Conservation (phyloP, 2,113 vertebrate genomes). For the Ivindomyrus marchei region DNA sequence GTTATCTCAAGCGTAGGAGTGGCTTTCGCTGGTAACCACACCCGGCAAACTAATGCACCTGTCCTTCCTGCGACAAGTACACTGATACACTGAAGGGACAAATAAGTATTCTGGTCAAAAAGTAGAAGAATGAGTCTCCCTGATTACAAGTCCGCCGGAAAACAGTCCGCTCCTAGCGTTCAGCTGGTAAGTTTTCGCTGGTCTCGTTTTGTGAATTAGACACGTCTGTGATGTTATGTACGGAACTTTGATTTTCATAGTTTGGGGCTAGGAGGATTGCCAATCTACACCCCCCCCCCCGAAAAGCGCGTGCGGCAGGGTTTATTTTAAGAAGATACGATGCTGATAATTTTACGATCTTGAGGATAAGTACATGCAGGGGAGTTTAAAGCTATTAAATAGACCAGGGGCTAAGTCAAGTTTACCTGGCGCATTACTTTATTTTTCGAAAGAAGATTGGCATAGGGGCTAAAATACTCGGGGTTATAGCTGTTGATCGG, state of each 20-base stretch:
- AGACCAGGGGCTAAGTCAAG: too few relatives aligned
- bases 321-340: not conserved
- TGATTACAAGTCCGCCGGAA: constrained; percentile 36
- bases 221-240: not conserved
- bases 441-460: too few relatives aligned
- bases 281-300: not conserved
- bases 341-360: not conserved
- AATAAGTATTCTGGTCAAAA: not conserved
- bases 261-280: not conserved
- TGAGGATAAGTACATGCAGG: not conserved
- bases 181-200: constrained; percentile 16
- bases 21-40: not conserved
- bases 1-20: constrained; percentile 3
- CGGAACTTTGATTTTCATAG: not conserved
- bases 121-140: constrained; percentile 50
- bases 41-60: not conserved
- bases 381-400: too few relatives aligned
- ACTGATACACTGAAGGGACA: not conserved
- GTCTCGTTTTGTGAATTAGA: not conserved
- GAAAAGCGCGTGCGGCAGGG: not conserved
- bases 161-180: constrained; percentile 16
- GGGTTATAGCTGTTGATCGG: too few relatives aligned
- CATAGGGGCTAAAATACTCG: too few relatives aligned
- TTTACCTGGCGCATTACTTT: too few relatives aligned
- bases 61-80: not conserved